Conservation (phyloP, 2,797 vertebrate species). For the Urosaurus nigricauda region DNA sequence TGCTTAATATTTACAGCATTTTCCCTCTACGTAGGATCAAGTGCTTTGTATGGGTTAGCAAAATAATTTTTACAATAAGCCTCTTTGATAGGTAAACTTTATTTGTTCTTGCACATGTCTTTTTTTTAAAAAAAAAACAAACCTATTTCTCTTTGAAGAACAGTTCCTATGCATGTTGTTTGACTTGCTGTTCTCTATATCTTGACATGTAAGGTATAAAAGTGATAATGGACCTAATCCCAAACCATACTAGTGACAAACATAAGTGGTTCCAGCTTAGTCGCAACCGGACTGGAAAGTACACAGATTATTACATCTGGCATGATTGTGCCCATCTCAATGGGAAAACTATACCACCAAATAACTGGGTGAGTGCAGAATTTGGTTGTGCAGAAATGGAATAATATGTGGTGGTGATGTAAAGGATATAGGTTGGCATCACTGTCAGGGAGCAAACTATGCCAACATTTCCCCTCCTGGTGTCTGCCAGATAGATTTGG, state of each 20-base stretch:
- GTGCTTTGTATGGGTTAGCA: neutral
- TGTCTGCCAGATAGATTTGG: neutral
- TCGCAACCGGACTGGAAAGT: slow-evolving; percentile 84
- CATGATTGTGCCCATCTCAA: slow-evolving; percentile 79
- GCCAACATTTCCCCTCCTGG: neutral
- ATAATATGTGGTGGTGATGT: neutral
- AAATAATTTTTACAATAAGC: neutral
- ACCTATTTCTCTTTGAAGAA: neutral
- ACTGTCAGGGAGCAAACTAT: neutral
- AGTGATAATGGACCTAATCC: slow-evolving; percentile 96
- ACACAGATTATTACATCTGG: slow-evolving; percentile 95
- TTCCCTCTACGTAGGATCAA: neutral
- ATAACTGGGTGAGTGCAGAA: slow-evolving; percentile 90
- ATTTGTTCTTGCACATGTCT: neutral
- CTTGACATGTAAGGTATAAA: slow-evolving; percentile 86
- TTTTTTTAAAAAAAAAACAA: neutral
- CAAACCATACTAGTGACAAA: slow-evolving; percentile 95
- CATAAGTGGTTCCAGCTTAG: slow-evolving; percentile 96
- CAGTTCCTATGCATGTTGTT: neutral
- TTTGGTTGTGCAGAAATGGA: accelerated
- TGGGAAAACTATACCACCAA: slow-evolving; percentile 80
- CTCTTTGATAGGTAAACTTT: neutral
- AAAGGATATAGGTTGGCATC: too few relatives aligned
- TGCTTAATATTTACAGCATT: too few relatives aligned
- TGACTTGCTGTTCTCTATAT: neutral